Evolutionary conservation across 1,140 invertebrate genomes (phyloP).

Genomic region (Formica selysi): DNA sequence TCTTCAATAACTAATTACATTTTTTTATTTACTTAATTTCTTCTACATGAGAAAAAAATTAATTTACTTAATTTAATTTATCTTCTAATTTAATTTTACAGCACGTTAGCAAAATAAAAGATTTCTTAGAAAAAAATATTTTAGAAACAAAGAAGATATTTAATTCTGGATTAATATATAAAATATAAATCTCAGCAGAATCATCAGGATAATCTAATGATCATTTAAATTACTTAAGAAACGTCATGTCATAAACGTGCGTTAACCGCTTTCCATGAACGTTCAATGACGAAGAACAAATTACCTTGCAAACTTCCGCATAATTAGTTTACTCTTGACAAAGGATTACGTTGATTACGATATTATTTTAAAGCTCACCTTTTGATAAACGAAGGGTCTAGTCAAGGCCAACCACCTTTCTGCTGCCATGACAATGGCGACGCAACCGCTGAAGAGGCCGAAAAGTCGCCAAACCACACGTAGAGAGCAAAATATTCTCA

Average conservation of each 20-base stretch:
- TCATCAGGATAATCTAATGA: no score
- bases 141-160: no score
- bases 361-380: conserved; percentile 87
- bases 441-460: conserved; percentile 94
- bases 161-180: no score
- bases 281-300: no score
- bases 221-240: no score
- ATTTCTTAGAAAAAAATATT: no score
- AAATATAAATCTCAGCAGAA: no score
- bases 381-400: conserved; percentile 95
- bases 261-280: no score
- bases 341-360: not conserved
- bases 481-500: conserved; percentile 88
- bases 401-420: conserved; percentile 95
- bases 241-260: no score
- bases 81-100: no score
- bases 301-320: not conserved
- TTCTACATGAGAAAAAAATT: not conserved
- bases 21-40: not conserved
- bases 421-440: conserved; percentile 94
- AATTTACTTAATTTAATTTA: not conserved
- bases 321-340: not conserved
- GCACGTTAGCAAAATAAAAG: no score
- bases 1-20: not conserved
- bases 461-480: conserved; percentile 93